phyloP scores from a whole-genome alignment of 2,888 invertebrate genomes.

The Noctua janthe region DNA sequence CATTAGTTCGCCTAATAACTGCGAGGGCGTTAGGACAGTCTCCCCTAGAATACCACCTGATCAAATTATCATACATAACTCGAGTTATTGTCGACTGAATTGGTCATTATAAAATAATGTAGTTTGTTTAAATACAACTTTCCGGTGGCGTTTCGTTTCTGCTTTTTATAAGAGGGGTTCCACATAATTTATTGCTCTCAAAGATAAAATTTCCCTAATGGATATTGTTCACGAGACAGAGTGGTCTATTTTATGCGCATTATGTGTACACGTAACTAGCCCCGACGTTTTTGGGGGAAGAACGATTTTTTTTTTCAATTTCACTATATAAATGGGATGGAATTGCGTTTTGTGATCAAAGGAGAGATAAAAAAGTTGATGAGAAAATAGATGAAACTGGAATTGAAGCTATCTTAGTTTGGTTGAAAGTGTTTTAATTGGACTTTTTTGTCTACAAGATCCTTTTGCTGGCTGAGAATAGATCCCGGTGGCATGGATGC shows the following conservation, averaged over 20 bases:
- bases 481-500: not conserved
- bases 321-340: conserved; percentile 57
- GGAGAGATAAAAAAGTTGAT: conserved; percentile 60
- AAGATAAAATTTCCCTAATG: conserved; percentile 87
- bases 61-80: conserved; percentile 85
- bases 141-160: conserved; percentile 74
- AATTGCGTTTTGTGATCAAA: conserved; percentile 64
- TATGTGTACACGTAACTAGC: conserved; percentile 69
- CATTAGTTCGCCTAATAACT: conserved; percentile 85
- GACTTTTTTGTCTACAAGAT: conserved; percentile 35
- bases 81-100: conserved; percentile 81
- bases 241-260: conserved; percentile 77
- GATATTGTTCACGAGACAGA: conserved; percentile 84
- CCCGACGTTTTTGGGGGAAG: conserved; percentile 60
- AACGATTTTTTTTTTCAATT: conserved; percentile 63
- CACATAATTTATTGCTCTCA: conserved; percentile 84
- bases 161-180: conserved; percentile 79
- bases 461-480: not conserved
- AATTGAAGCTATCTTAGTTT: conserved; percentile 53
- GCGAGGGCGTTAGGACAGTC: conserved; percentile 69
- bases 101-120: conserved; percentile 85
- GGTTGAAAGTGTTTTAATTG: conserved; percentile 49
- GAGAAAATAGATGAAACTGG: conserved; percentile 58
- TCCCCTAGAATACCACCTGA: conserved; percentile 78
- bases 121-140: conserved; percentile 87